Evolutionary conservation across 2,797 vertebrate genomes (phyloP), one percentile per base, ranked within the genome.

Genomic region (Argentina silus): DNA sequence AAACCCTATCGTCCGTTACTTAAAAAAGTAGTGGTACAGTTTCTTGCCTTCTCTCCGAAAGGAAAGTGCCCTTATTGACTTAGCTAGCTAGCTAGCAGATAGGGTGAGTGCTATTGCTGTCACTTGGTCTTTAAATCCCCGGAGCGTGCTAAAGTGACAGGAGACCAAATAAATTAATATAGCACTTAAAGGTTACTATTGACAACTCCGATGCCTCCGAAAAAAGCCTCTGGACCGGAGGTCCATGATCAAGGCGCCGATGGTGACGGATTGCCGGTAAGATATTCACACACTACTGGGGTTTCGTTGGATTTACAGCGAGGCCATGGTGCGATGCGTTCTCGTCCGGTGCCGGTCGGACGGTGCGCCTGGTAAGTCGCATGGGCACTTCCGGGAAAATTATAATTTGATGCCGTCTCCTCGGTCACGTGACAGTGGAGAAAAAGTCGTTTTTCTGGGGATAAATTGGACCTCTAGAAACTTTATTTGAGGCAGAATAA

Each of bases 371-470:
- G 21, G 80, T 76, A 86, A 95, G 90, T 92, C 91, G 95, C 95
- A 91, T 94, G 88, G 94, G 88, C 84, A 95, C 95, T 97, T 96
- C 96, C 96, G 96, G 95, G 94, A 81, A 91, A 87, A 88, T 85
- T 76, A 83, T 73, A 79, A 66, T 66, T 15, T 81, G 86, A 90
- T 69, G 86, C 83, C 70, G 70, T 47, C 56, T 79, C 82, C 87
- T 76, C 70, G 56, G 70, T 93, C 93, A 92, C 59, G 87, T 92
- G 90, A 92, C 67, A 70, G 55, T 47, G 88, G 84, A 73, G 7
- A 45, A 53, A 53, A 8, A 1, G 10, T 8, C 42, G 4, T 43
- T 63, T 63, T 36, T 36, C 27, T 36, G 27, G 27, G 1, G 27
- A 36, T 36, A 36, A 36, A 36, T 36, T 36, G 27, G 1, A 36